These are phyloP conservation scores for Zaprionus capensis DNA, from an alignment of 1,140 invertebrate genomes.

Conservation along the genomic window DNA sequence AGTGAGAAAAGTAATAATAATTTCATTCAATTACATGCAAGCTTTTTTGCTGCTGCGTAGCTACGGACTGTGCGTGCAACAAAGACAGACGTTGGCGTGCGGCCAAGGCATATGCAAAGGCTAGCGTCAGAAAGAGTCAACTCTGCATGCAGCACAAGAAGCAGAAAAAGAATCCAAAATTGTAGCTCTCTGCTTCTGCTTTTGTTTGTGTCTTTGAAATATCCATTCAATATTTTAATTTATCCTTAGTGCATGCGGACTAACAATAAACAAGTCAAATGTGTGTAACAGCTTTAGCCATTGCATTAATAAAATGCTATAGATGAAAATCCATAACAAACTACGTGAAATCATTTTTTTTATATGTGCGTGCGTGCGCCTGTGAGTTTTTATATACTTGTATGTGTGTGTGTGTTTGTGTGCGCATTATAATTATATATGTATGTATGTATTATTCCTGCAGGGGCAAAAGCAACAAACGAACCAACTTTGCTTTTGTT, in stretches of 20 bases:
- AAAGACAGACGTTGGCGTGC: constrained; percentile 46
- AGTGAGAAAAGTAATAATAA: constrained; percentile 39
- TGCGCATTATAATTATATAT: constrained; percentile 50
- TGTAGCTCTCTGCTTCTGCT: constrained; percentile 53
- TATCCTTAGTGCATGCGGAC: constrained; percentile 17
- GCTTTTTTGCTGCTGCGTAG: constrained; percentile 49
- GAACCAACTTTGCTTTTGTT: constrained; percentile 44
- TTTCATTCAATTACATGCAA: constrained; percentile 45
- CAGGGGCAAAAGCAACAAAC: constrained; percentile 55
- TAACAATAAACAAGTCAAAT: constrained; percentile 36
- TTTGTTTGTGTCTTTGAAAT: constrained; percentile 59
- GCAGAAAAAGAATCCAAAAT: constrained; percentile 55
- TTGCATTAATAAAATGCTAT: constrained; percentile 23
- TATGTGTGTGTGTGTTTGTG: constrained; percentile 25
- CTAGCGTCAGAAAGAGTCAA: constrained; percentile 44
- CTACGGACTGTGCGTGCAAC: constrained; percentile 41
- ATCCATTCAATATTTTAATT: constrained; percentile 52
- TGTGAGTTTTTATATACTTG: constrained; percentile 17
- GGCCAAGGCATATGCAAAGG: constrained; percentile 44
- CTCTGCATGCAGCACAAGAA: constrained; percentile 42
- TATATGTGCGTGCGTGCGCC: constrained; percentile 45
- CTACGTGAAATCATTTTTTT: constrained; percentile 31
- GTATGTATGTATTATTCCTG: constrained; percentile 50
- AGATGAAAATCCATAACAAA: constrained; percentile 42
- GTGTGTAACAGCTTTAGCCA: neutral